A percentile compares a stretch with the other conserved stretches of the same genome.
These are phyloP conservation scores for Dendrolimus pini DNA, from an alignment of 2,888 invertebrate species.

Conservation along the genomic window DNA sequence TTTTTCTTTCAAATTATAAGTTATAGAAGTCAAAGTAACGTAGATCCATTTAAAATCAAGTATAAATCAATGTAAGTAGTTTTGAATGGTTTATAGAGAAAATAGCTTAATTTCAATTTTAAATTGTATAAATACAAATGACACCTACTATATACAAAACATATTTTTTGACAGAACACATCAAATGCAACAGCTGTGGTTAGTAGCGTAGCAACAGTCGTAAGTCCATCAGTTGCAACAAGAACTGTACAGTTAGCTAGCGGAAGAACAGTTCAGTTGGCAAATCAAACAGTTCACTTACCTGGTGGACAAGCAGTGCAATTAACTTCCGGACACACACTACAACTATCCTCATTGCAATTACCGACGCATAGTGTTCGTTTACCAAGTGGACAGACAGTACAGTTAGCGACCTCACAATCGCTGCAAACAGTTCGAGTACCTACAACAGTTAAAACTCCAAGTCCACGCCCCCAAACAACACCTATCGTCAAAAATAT, in stretches of 20 bases:
- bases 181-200: constrained; percentile 38
- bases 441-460: constrained; percentile 31
- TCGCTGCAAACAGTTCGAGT: constrained; percentile 42
- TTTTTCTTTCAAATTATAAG: too few relatives aligned
- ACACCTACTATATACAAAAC: too few relatives aligned
- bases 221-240: constrained; percentile 35
- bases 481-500: constrained; percentile 33
- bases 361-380: constrained; percentile 57
- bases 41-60: too few relatives aligned
- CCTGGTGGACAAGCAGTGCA: constrained; percentile 43
- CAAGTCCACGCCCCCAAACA: constrained; percentile 34
- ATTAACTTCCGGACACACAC: constrained; percentile 39
- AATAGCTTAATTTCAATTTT: too few relatives aligned
- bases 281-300: constrained; percentile 49
- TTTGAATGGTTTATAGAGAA: too few relatives aligned
- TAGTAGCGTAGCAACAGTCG: constrained; percentile 37
- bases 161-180: constrained; percentile 32
- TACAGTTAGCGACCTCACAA: constrained; percentile 53
- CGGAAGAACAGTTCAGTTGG: constrained; percentile 55
- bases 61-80: too few relatives aligned
- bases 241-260: constrained; percentile 55
- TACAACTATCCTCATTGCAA: constrained; percentile 50
- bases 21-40: too few relatives aligned
- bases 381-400: constrained; percentile 59
- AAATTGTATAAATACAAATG: too few relatives aligned